Evolutionary conservation across 2,113 vertebrate genomes (phyloP).

Genomic region (Argyrosomus japonicus): DNA sequence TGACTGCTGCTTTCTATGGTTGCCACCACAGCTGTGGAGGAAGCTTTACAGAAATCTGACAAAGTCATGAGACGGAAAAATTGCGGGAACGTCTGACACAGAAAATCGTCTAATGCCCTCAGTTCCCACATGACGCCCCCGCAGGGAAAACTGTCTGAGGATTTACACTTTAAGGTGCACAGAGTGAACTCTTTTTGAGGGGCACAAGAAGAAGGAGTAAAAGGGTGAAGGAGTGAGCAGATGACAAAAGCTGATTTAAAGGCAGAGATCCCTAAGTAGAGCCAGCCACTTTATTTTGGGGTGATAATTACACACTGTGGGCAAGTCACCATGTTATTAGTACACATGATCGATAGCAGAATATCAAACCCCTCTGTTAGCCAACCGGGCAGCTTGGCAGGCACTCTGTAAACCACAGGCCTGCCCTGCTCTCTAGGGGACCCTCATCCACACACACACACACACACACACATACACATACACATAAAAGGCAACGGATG

Average conservation of each 20-base stretch:
- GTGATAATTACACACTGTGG: slow-evolving; percentile 78
- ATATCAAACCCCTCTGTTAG: slow-evolving; percentile 69
- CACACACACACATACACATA: slow-evolving; percentile 30
- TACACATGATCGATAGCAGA: slow-evolving; percentile 81
- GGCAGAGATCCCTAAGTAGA: slow-evolving; percentile 42
- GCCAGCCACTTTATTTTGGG: slow-evolving; percentile 79
- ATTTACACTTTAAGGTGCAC: slow-evolving; percentile 33
- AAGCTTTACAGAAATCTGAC: slow-evolving; percentile 23
- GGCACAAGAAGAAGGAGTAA: background rate
- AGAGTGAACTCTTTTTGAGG: background rate
- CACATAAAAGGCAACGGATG: slow-evolving; percentile 1
- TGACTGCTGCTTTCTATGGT: background rate
- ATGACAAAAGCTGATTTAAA: slow-evolving; percentile 52
- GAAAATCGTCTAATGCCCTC: slow-evolving; percentile 15
- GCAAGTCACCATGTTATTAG: slow-evolving; percentile 78
- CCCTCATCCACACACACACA: slow-evolving; percentile 36
- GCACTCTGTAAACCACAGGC: slow-evolving; percentile 61
- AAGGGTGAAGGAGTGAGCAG: slow-evolving; percentile 13
- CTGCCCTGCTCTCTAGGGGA: slow-evolving; percentile 50
- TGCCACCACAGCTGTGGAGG: slow-evolving; percentile 32
- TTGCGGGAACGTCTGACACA: slow-evolving; percentile 32
- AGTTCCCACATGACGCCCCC: slow-evolving; percentile 35
- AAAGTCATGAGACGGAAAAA: slow-evolving; percentile 42
- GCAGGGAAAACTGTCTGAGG: slow-evolving; percentile 8
- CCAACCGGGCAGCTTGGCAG: slow-evolving; percentile 64